Evolutionary conservation across 2,113 vertebrate species (phyloP).

Genomic region (Pseudorectes ferrugineus): DNA sequence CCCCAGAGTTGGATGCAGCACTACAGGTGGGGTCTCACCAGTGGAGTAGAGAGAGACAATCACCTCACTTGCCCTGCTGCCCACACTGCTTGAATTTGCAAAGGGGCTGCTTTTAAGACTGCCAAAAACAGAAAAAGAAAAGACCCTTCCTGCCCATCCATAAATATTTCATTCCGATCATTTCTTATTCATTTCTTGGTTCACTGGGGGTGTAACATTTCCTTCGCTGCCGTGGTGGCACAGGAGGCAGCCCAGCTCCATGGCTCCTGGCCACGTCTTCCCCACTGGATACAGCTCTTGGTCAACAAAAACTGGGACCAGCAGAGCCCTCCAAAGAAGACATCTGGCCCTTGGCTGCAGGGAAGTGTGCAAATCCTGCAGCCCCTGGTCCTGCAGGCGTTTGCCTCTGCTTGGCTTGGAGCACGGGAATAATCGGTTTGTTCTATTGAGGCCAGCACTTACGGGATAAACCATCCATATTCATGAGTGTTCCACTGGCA

Average conservation of each 20-base stretch:
- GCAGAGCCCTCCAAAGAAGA: background rate
- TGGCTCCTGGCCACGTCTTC: rapidly evolving
- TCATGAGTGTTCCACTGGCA: background rate
- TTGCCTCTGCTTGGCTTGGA: background rate
- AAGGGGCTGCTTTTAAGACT: background rate
- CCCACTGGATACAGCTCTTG: background rate
- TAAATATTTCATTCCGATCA: background rate
- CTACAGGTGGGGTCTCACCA: background rate
- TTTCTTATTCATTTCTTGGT: background rate
- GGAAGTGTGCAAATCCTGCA: background rate
- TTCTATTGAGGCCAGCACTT: background rate
- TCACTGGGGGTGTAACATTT: background rate
- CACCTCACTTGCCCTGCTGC: background rate
- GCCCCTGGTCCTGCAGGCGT: background rate
- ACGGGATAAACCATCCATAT: background rate
- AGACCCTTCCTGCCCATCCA: background rate
- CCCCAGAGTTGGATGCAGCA: background rate
- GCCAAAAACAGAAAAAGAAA: background rate
- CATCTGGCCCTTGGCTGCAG: background rate
- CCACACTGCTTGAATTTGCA: background rate
- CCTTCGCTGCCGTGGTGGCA: background rate
- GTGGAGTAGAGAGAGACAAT: background rate
- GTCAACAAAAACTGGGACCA: background rate
- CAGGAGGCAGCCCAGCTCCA: background rate
- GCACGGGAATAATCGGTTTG: background rate